Conservation (phyloP, 2,888 invertebrate species). For the Petrolisthes cinctipes region DNA sequence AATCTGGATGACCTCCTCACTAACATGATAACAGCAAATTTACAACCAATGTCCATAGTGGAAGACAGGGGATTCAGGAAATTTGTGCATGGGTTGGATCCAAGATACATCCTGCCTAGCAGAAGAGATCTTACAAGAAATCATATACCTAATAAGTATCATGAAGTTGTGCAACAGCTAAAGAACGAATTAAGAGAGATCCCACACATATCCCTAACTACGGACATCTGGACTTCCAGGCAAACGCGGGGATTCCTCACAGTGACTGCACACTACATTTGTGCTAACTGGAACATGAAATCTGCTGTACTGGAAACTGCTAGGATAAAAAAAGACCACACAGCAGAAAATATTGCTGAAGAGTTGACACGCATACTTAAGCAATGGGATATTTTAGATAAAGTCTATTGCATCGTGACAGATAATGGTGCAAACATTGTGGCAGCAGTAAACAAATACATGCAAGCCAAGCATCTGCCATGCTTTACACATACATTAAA, state of each 20-base stretch:
- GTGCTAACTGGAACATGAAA: conserved; percentile 14
- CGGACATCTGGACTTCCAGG: conserved; percentile 31
- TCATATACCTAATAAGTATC: no score
- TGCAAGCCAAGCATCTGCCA: conserved; percentile 7
- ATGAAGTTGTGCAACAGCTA: no score
- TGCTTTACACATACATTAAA: conserved; percentile 41
- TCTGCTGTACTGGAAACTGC: conserved; percentile 26
- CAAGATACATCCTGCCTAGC: no score
- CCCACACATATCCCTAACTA: no score
- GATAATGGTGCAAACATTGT: conserved; percentile 41
- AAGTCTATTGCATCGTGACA: conserved; percentile 33
- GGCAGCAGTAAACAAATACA: conserved; percentile 15
- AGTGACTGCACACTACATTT: conserved; percentile 30
- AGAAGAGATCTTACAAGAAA: no score
- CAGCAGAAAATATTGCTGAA: conserved; percentile 30
- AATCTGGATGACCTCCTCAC: no score
- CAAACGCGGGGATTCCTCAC: conserved; percentile 16
- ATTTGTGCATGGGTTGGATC: no score
- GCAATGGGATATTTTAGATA: conserved; percentile 17
- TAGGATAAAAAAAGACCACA: conserved; percentile 23
- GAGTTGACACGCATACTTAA: not conserved
- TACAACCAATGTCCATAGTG: no score
- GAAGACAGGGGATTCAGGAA: no score
- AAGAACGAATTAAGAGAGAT: no score
- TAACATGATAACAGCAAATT: no score